phyloP scores from a whole-genome alignment of 2,888 invertebrate genomes.

The Reticulitermes lucifugus region DNA sequence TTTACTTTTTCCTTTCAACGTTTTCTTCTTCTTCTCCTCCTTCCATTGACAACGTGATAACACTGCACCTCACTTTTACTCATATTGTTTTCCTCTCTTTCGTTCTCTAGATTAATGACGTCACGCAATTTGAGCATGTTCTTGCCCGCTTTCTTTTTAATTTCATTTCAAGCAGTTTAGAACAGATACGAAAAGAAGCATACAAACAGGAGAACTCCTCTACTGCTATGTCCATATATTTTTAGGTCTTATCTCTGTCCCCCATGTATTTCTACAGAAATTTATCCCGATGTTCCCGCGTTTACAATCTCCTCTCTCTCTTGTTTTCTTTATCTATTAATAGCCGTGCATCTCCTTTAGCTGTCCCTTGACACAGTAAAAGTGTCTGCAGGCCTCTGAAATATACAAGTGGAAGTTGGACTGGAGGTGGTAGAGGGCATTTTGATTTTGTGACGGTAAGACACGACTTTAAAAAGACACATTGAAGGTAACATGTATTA shows the following conservation, averaged over 20 bases:
- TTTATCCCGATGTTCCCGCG: neutral
- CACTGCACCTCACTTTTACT: neutral
- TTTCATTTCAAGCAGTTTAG: neutral
- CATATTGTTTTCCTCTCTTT: neutral
- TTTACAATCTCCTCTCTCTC: neutral
- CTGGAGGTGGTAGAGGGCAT: too few species aligned
- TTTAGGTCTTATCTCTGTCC: neutral
- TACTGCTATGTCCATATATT: neutral
- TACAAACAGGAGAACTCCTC: neutral
- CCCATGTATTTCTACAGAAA: neutral
- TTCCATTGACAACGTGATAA: neutral
- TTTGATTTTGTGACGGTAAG: too few species aligned
- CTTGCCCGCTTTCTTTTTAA: neutral
- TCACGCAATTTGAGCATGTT: neutral
- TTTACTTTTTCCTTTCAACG: neutral
- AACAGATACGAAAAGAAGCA: neutral
- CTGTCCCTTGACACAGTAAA: neutral
- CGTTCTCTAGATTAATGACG: neutral
- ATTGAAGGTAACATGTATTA: too few species aligned
- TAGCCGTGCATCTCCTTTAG: conserved; percentile 1
- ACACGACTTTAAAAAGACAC: too few species aligned
- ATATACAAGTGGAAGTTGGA: too few species aligned
- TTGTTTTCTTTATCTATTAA: neutral
- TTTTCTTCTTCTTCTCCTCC: neutral
- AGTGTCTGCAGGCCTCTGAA: too few species aligned